Percentiles rank a stretch among this genome's conserved stretches.
Conservation (phyloP, 2,797 vertebrate genomes). For the Pseudochirops cupreus region DNA sequence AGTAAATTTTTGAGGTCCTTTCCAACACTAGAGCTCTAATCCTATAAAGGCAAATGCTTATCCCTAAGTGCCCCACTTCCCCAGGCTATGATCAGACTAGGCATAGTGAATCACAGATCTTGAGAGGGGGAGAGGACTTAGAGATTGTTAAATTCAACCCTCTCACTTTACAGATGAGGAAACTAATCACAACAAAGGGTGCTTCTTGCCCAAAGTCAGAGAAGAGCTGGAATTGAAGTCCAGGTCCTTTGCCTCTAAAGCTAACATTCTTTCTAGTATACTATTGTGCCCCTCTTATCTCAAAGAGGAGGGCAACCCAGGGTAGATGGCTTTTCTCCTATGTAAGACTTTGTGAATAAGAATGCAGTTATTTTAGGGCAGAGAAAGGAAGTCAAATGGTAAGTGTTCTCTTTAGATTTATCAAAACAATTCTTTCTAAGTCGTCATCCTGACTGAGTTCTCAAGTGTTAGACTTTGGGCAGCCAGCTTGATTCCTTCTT, state of each 20-base stretch:
- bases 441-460: background rate
- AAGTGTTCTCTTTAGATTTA: background rate
- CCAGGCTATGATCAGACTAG: background rate
- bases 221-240: background rate
- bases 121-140: background rate
- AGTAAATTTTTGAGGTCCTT: background rate
- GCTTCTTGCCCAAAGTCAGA: background rate
- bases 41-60: conserved; percentile 9
- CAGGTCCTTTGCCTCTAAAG: background rate
- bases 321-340: background rate
- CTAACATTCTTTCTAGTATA: background rate
- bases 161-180: background rate
- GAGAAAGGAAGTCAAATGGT: background rate
- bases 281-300: background rate
- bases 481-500: background rate
- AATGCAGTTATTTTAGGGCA: background rate
- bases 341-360: conserved; percentile 1
- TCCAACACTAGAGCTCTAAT: background rate
- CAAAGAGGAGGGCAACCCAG: background rate
- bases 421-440: background rate
- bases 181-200: background rate
- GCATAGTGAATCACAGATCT: background rate
- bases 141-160: background rate
- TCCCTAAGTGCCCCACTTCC: background rate
- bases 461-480: background rate